Evolutionary conservation across 1,140 invertebrate genomes (phyloP), one percentile per base, ranked within the genome.

Genomic region (Bombus difficillimus): DNA sequence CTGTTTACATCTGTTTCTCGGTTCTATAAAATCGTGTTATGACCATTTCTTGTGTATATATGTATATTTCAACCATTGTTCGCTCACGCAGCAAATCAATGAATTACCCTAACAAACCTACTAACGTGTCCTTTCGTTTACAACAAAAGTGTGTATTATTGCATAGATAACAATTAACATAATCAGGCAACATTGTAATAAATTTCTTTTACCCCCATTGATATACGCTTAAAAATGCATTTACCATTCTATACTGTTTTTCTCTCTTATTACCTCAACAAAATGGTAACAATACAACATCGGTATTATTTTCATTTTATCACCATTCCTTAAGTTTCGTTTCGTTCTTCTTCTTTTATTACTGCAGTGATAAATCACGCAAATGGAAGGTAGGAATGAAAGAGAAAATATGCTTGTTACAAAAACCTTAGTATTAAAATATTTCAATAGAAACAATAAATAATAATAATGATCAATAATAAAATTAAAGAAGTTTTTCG

Each of bases 351-450:
- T 10, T 32, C 32, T 53, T 22, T 76, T 28, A 32, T 62, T 22
- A 43, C 15, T 32, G 34, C 32, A n/a, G 28, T 22, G 15, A 25
- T 75, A 64, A 75, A 73, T 25, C n/a, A 69, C 47, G 76, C 71
- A 71, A 64, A 79, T 72, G 88, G 86, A 81, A 90, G 89, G 88
- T 90, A 69, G 75, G 87, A 90, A 83, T 90, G 74, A 90, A 88
- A 90, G 77, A 88, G 80, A 86, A 62, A 79, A 83, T 68, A 90
- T 93, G 85, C 91, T 94, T 94, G 90, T 95, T 95, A 95, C 94
- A 95, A 95, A 95, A 95, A 93, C 93, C 94, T 95, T 95, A 95
- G 93, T 95, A 95, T 95, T 95, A 95, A 95, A 95, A 95, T 95
- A 95, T 95, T 94, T 93, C 93, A 95, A 95, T 95, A 94, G 95